Conservation (phyloP, 2,797 vertebrate species). For the Arctocebus calabarensis region DNA sequence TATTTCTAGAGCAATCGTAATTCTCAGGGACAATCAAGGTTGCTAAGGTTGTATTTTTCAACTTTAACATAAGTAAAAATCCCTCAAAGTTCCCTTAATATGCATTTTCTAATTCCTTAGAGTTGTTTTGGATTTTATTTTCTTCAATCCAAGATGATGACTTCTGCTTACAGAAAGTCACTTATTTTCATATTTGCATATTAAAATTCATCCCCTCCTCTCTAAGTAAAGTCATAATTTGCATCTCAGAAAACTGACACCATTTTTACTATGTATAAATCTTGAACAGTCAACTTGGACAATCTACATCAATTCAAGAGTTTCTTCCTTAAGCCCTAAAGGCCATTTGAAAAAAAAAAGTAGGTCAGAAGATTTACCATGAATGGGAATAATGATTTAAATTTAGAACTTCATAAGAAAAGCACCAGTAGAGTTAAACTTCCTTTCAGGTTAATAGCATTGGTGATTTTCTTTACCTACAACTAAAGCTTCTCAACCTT, state of each 20-base stretch:
- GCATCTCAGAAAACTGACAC: neutral
- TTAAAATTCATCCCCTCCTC: neutral
- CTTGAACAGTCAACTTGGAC: neutral
- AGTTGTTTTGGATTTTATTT: neutral
- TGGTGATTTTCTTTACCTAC: neutral
- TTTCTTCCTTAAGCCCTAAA: neutral
- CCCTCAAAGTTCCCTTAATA: neutral
- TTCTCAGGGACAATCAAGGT: neutral
- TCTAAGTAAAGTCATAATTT: neutral
- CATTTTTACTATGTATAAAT: neutral
- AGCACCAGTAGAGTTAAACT: neutral
- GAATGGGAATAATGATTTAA: neutral
- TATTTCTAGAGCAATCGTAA: constrained; percentile 1
- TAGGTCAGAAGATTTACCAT: neutral
- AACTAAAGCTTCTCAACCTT: neutral
- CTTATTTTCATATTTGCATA: neutral
- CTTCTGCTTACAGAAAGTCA: neutral
- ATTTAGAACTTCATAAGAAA: neutral
- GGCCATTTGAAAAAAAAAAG: neutral
- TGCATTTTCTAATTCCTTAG: neutral
- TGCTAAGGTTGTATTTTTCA: neutral
- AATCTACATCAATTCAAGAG: neutral
- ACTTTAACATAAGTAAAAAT: neutral
- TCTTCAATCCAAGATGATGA: neutral
- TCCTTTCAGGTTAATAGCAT: neutral